Evolutionary conservation across 2,888 invertebrate species (phyloP), one percentile per base, ranked within the genome.

Genomic region (Sphaerophoria taeniata): DNA sequence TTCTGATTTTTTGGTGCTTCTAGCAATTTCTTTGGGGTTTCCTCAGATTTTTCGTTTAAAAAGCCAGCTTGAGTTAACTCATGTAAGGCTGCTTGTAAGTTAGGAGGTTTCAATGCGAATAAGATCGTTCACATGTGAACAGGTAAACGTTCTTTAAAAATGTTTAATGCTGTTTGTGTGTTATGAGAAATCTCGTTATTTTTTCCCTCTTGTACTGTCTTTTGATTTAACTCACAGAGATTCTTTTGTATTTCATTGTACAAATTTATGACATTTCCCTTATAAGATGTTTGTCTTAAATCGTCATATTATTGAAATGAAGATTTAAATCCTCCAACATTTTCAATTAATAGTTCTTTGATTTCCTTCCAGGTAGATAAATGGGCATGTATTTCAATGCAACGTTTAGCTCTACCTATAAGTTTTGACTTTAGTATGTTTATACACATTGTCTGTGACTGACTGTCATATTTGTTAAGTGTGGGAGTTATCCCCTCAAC

Each of bases 101-200:
- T 55, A 33, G 2, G 6, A 0, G 53, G 53, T 16, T 55, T 55
- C 11, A 55, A 33, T 12, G 53, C 33, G 53, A 55, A 55, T 33
- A 55, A 55, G 33, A 55, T 12, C 33, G 53, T 55, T 12, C 53
- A 12, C 53, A 55, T 55, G 6, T 56, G 56, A 56, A 56, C n/a
- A 7, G 56, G 56, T 56, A 34, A 34, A 14, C 56, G 56, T 56
- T 55, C 33, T 55, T 55, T 55, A n/a, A 55, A 55, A 33, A 33
- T 55, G 12, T 55, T 56, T 4, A 49, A 14, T n/a, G n/a, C 49
- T n/a, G 14, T 14, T 49, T 49, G 49, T 49, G 49, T 14, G 6
- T 49, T 49, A 14, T 53, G 53, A 12, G 53, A 1, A 1, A 53
- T 31, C 33, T 53, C 53, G 4, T 53, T 12, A 31, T 14, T n/a